Base-by-base conservation (phyloP, 1,140 invertebrate species). In the Drosophila parvula region DNA sequence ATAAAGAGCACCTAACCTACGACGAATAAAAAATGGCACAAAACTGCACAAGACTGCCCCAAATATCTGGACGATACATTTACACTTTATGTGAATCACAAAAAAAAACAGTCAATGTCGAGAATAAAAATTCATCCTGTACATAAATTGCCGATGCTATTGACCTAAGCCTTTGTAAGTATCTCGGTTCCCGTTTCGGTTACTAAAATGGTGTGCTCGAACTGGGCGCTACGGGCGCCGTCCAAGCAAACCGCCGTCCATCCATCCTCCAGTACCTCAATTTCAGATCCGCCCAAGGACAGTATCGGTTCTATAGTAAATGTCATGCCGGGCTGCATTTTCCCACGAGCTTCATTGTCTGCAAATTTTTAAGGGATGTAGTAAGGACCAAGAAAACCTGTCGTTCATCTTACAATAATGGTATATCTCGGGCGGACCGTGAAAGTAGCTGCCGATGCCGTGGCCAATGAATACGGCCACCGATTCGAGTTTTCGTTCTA, bases 291-390 rank as follows among this genome's bases (percentile, higher is more conserved):
- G 1, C 98, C 97, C 83, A 97, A 95, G 18, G 94, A 94, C 18
- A 99, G 84, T 14, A 96, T 95, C n/a, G 98, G 98, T 90, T 99
- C 98, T 45, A 99, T 97, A 1, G 98, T 99, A 90, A 99, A 99
- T 2, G 96, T 97, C 96, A 98, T 98, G 27, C 97, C 97, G 44
- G 95, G 88, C 75, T 94, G 80, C 98, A 99, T 98, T 34, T 92
- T 80, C n/a, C 95, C 96, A 10, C 94, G 93, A 80, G 94, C 94
- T 47, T 94, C 78, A 92, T 97, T 96, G 75, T 93, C 96, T 97
- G 38, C 1, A 45, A 55, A 4, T 4, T 11, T 8, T 38, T 55
- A 55, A 12, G 53, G 34, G 53, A 56, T 53, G 28, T 5, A 14
- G 32, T 62, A 57, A 62, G 6, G 9, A 10, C 9, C 7, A 12